A percentile compares a stretch with the other conserved stretches of the same genome.
Conservation (phyloP, 1,140 invertebrate species). For the Listronotus bonariensis region DNA sequence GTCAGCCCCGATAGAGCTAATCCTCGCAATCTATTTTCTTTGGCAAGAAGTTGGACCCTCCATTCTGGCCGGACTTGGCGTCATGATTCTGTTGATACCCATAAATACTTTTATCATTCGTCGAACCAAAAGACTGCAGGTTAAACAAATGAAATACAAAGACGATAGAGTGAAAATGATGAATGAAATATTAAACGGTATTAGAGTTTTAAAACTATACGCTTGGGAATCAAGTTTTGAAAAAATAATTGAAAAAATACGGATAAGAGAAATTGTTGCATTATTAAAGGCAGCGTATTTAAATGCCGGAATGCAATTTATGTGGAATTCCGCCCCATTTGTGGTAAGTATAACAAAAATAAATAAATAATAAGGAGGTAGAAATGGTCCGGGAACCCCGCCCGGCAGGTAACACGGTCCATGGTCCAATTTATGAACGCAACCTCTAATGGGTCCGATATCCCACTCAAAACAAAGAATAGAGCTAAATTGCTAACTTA, state of each 20-base stretch:
- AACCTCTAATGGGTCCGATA: too few species aligned
- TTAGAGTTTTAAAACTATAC: conserved; percentile 32
- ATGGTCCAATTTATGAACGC: too few species aligned
- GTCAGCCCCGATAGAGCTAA: conserved; percentile 93
- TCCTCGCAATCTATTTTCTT: conserved; percentile 83
- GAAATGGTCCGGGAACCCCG: too few species aligned
- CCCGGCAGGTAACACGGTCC: too few species aligned
- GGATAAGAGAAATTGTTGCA: conserved; percentile 81
- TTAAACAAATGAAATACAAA: conserved; percentile 88
- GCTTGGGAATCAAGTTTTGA: conserved; percentile 71
- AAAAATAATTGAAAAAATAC: conserved; percentile 79
- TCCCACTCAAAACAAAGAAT: too few species aligned
- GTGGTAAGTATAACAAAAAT: conserved; percentile 67
- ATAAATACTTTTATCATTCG: conserved; percentile 87
- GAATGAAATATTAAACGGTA: conserved; percentile 37
- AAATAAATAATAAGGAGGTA: too few species aligned
- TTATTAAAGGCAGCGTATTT: conserved; percentile 82
- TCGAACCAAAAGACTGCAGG: conserved; percentile 78
- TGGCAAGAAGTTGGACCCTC: conserved; percentile 84
- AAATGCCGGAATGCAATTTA: conserved; percentile 86
- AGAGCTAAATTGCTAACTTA: too few species aligned
- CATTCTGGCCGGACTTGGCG: conserved; percentile 84
- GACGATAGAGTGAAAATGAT: conserved; percentile 92
- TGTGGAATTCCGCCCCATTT: conserved; percentile 94
- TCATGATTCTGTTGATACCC: conserved; percentile 91